Conservation (phyloP, 2,888 invertebrate genomes). For the Aleiodes alternator region DNA sequence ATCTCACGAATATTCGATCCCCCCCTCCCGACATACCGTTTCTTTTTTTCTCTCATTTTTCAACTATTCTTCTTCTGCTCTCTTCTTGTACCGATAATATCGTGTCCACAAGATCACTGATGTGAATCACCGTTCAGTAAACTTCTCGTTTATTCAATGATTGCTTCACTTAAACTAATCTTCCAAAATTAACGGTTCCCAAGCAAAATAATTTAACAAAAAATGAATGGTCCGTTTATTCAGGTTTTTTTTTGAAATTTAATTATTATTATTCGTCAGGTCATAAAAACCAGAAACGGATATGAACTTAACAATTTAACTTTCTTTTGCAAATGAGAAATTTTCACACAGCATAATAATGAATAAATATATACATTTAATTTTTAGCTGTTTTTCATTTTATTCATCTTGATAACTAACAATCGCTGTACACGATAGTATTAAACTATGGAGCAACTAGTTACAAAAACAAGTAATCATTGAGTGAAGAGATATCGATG, state of each 20-base stretch:
- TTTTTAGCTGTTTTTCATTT: not conserved
- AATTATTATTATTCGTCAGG: not conserved
- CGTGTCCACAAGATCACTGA: slow-evolving; percentile 40
- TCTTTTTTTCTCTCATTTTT: slow-evolving; percentile 34
- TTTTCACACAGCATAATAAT: slow-evolving; percentile 21
- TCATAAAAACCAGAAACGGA: slow-evolving; percentile 6
- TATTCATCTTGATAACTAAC: not conserved
- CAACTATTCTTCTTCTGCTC: not conserved
- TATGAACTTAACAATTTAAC: not conserved
- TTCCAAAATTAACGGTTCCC: not conserved
- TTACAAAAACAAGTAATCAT: slow-evolving; percentile 7
- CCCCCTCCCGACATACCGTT: slow-evolving; percentile 39
- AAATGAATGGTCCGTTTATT: not conserved
- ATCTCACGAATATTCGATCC: slow-evolving; percentile 40
- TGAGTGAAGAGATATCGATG: slow-evolving; percentile 42
- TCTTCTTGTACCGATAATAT: slow-evolving; percentile 28
- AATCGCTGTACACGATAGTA: not conserved
- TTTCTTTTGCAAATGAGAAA: slow-evolving; percentile 21
- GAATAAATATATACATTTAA: slow-evolving; percentile 10
- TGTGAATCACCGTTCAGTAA: slow-evolving; percentile 35
- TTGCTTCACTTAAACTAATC: not conserved
- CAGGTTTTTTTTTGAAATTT: not conserved
- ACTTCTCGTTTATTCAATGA: not conserved
- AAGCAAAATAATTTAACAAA: not conserved
- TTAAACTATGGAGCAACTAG: not conserved